Evolutionary conservation across 2,888 invertebrate genomes (phyloP).

Genomic region (Sepiola atlantica): DNA sequence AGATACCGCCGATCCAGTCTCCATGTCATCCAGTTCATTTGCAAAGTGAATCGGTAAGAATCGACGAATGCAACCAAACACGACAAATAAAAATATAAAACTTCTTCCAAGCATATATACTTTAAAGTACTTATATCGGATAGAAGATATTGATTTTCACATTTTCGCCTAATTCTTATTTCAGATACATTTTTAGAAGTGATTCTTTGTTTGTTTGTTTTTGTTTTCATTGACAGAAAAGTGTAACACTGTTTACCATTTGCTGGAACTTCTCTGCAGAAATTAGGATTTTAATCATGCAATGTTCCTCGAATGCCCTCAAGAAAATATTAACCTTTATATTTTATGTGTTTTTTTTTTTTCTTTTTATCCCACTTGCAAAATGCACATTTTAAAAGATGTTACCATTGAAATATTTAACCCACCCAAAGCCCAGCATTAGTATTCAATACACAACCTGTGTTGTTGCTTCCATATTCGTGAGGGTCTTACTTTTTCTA

Average conservation of each 20-base stretch:
- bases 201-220: background rate
- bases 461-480: background rate
- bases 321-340: background rate
- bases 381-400: background rate
- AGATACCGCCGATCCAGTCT: background rate
- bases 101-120: background rate
- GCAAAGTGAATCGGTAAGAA: background rate
- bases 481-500: background rate
- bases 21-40: background rate
- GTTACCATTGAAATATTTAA: background rate
- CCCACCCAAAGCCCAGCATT: background rate
- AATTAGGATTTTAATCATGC: slow-evolving; percentile 8
- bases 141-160: background rate
- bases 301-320: background rate
- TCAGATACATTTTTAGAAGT: background rate
- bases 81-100: background rate
- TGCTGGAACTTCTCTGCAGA: background rate
- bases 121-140: background rate
- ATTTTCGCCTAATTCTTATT: background rate
- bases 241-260: background rate
- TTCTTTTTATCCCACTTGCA: background rate
- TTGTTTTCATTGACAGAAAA: background rate
- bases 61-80: background rate
- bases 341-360: background rate
- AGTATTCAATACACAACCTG: background rate